Base-by-base conservation (phyloP, 2,797 vertebrate genomes). In the Sebastes hubbsi region DNA sequence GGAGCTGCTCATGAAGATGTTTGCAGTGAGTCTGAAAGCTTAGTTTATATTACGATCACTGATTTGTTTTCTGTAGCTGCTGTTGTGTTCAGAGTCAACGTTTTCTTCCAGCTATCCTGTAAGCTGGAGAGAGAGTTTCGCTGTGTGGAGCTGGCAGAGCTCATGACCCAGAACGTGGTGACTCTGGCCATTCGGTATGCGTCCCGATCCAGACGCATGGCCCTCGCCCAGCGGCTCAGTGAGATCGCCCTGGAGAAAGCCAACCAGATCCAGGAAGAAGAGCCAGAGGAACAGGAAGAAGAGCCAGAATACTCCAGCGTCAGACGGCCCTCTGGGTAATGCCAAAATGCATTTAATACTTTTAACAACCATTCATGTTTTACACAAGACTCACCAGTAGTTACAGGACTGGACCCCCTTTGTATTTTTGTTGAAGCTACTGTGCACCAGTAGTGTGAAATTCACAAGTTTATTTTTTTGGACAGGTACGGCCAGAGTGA, bases 1-100 rank as follows among this genome's bases (percentile, higher is more conserved):
- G 87, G 98, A 98, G 84, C 95, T 99, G 60, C 83, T 99, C 65
- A 98, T 99, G 97, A 99, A 99, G 94, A 97, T 99, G 96, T 97
- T 99, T 87, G 98, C 98, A 0, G 98, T 99, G 85, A 98, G 98
- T 96, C 0, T 16, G 38, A 59, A 36, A 8, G 13, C 16, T 11
- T 42, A 42, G 38, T 27, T 6, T 4, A 62, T 25, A 1, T 34
- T 9, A 22, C 9, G 6, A 34, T 20, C 29, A 8, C 11, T 27
- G 60, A 29, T 25, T 18, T 2, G 2, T 63, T 34, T 5, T 38
- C 24, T 66, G 6, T 22, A 24, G 34, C 49, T 63, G 42, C 60
- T 20, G 4, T 22, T 7, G 11, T 2, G 10, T 63, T 74, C 10
- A 9, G n/a, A 61, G 8, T 36, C 9, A 0, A 1, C 14, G 29